phyloP scores from a whole-genome alignment of 2,113 vertebrate genomes.

The Calypte anna region DNA sequence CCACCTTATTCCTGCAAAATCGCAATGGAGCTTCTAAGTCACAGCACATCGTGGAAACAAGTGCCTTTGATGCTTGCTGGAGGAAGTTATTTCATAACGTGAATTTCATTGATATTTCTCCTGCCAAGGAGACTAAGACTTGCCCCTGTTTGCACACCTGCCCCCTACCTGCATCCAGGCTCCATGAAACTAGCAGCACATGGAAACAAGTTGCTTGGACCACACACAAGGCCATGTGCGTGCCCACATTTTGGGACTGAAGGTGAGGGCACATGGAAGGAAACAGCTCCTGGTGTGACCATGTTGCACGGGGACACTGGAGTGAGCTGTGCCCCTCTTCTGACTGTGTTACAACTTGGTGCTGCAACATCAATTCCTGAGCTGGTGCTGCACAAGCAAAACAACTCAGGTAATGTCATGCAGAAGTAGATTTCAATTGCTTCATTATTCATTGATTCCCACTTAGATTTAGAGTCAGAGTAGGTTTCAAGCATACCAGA shows the following conservation, averaged over 20 bases:
- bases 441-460: background rate
- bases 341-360: accelerated
- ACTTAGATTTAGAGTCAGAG: background rate
- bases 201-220: background rate
- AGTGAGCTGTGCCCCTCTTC: background rate
- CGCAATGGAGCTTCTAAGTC: conserved; percentile 63
- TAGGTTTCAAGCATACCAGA: background rate
- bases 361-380: background rate
- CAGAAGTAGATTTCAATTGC: background rate
- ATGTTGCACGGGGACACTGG: accelerated
- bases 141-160: background rate
- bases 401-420: background rate
- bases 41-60: conserved; percentile 8
- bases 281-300: accelerated
- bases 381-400: background rate
- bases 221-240: background rate
- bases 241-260: background rate
- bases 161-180: background rate
- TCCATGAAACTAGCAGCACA: accelerated
- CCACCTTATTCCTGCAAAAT: conserved; percentile 67
- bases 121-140: background rate
- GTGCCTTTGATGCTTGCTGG: background rate
- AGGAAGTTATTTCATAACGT: conserved; percentile 37
- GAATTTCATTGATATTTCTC: conserved; percentile 37
- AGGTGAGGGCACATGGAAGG: background rate